A percentile compares a stretch with the other conserved stretches of the same genome.
Evolutionary conservation across 2,113 vertebrate genomes (phyloP).

Genomic region (Leptobrachium ailaonicum): DNA sequence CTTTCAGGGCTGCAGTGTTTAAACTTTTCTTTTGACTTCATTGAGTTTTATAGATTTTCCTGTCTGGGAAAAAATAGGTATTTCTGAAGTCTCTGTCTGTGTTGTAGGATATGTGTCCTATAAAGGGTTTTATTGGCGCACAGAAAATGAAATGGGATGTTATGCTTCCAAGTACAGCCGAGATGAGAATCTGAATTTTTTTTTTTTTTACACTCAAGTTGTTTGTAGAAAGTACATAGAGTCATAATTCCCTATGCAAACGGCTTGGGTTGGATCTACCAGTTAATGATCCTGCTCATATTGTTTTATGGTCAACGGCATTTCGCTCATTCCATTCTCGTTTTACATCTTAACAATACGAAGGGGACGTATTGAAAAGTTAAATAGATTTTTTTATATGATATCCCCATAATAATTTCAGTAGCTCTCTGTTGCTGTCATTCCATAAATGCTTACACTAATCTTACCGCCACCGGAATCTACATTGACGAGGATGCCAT

Average conservation of each 20-base stretch:
- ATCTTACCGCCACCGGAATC: not conserved
- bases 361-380: slow-evolving; percentile 21
- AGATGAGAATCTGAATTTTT: slow-evolving; percentile 35
- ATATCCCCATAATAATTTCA: slow-evolving; percentile 14
- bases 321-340: slow-evolving; percentile 23
- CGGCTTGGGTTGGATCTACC: slow-evolving; percentile 16
- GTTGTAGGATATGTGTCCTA: slow-evolving; percentile 41
- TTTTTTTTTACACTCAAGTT: slow-evolving; percentile 12
- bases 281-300: slow-evolving; percentile 44
- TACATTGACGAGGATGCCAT: not conserved
- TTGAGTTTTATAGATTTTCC: slow-evolving; percentile 44
- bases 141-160: slow-evolving; percentile 36
- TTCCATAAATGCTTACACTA: slow-evolving; percentile 15
- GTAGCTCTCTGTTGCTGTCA: slow-evolving; percentile 8
- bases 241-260: slow-evolving; percentile 23
- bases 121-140: slow-evolving; percentile 43
- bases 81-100: slow-evolving; percentile 34
- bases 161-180: slow-evolving; percentile 24
- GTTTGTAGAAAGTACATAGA: slow-evolving; percentile 39
- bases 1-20: slow-evolving; percentile 35
- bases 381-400: slow-evolving; percentile 26
- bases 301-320: slow-evolving; percentile 43
- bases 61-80: slow-evolving; percentile 36
- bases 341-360: slow-evolving; percentile 37
- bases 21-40: slow-evolving; percentile 45